phyloP scores from a whole-genome alignment of 2,888 invertebrate genomes.

The Odontomyia ornata region DNA sequence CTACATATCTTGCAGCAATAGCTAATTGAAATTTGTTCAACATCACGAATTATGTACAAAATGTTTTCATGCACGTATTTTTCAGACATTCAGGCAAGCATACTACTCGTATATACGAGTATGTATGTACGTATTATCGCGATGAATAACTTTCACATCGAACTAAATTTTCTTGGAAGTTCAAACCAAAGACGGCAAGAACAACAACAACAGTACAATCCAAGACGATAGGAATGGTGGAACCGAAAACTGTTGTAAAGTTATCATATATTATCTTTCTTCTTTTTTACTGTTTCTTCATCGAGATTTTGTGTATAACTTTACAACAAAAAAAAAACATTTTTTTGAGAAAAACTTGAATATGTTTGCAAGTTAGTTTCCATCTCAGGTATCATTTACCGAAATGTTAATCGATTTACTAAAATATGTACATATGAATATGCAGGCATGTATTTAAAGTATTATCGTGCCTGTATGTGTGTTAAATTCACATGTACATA shows the following conservation, averaged over 20 bases:
- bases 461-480: not conserved
- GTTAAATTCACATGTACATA: not conserved
- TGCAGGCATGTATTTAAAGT: not conserved
- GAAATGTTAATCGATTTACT: constrained; percentile 7
- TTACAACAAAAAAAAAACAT: not conserved
- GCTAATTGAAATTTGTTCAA: not conserved
- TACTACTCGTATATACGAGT: too few species aligned
- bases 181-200: not conserved
- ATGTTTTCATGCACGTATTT: too few species aligned
- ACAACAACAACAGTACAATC: not conserved
- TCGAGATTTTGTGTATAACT: not conserved
- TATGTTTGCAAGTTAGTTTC: not conserved
- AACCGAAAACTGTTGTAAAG: not conserved
- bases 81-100: too few species aligned
- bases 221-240: not conserved
- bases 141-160: constrained; percentile 13
- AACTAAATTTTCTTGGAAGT: constrained; percentile 6
- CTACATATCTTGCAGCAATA: constrained; percentile 3
- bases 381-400: constrained; percentile 18
- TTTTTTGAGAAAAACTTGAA: not conserved
- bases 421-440: constrained; percentile 2
- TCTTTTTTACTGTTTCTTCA: not conserved
- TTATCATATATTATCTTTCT: not conserved
- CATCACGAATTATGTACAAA: not conserved
- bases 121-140: not conserved